Evolutionary conservation across 2,888 invertebrate genomes (phyloP), one percentile per base, ranked within the genome.

Genomic region (Hyppa rectilinea): DNA sequence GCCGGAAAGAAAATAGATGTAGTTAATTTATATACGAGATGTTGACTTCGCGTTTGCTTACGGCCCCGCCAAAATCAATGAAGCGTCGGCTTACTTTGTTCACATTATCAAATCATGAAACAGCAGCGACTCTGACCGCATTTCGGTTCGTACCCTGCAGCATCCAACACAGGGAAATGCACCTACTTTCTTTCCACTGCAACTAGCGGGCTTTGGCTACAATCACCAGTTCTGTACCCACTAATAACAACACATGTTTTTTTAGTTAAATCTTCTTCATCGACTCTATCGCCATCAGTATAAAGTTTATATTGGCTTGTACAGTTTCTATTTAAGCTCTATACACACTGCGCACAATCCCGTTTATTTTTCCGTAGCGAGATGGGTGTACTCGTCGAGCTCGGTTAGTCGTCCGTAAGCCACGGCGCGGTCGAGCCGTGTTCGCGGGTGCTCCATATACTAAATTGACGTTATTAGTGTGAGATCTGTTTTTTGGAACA

Each of bases 171-270:
- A 82, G 88, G 91, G 92, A 94, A 94, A 94, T 92, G 94, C 93
- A 89, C 93, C 94, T 93, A 95, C 95, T 95, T 95, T 94, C 94
- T 94, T 94, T 92, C 90, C 88, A 90, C 90, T 92, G 92, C 94
- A 94, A 89, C 92, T 92, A 93, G 91, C 90, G 80, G 87, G 85
- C 87, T 88, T 88, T 87, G 83, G 83, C 86, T 81, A 89, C 88
- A 89, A 88, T 88, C 86, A 79, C 87, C 80, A 80, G 63, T 65
- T 52, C 47, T 68, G 31, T 47, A 65, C 59, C 72, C 66, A 66
- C 70, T 71, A 79, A 78, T 86, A 91, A 85, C 69, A 90, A 81
- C 88, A 59, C 87, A 92, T 87, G 85, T 85, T 86, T 88, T 85
- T 66, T 29, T 31, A 3, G n/a, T 3, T 26, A 56, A 43, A 53